A percentile compares a stretch with the other conserved stretches of the same genome.
Conservation (phyloP, 2,113 vertebrate species). For the Leucosticte australis region DNA sequence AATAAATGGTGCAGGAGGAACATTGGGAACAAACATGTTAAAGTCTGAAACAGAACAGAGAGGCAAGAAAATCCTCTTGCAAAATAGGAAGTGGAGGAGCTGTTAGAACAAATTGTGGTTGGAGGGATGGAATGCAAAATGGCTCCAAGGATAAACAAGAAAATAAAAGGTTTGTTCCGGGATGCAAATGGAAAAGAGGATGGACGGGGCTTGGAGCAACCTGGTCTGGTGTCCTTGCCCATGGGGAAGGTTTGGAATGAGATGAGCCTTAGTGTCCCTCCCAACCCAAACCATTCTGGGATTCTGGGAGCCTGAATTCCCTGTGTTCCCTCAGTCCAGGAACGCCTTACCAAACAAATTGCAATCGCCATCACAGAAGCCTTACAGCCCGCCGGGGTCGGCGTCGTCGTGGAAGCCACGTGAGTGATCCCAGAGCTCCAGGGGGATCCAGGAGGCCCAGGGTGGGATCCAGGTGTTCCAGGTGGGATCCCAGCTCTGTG, state of each 20-base stretch:
- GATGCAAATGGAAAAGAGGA: background rate
- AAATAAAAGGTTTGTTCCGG: background rate
- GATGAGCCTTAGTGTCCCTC: background rate
- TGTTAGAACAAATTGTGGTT: background rate
- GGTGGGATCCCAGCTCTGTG: no score
- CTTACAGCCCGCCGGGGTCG: slow-evolving; percentile 90
- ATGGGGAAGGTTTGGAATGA: no score
- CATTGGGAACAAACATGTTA: background rate
- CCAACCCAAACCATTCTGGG: background rate
- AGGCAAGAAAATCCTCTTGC: background rate
- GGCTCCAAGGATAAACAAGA: background rate
- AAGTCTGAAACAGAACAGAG: background rate
- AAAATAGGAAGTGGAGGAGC: background rate
- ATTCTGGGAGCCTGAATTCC: background rate
- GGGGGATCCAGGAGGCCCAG: no score
- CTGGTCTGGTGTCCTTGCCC: background rate
- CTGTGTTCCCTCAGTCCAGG: slow-evolving; percentile 83
- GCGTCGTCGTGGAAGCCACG: slow-evolving; percentile 95
- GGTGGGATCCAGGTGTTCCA: no score
- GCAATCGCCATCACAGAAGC: slow-evolving; percentile 96
- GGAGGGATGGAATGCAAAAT: background rate
- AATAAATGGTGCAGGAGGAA: background rate
- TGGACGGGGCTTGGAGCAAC: background rate
- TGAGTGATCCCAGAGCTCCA: slow-evolving; percentile 60
- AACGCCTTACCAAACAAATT: slow-evolving; percentile 96